phyloP scores from a whole-genome alignment of 2,113 vertebrate genomes.

The Propithecus coquereli region DNA sequence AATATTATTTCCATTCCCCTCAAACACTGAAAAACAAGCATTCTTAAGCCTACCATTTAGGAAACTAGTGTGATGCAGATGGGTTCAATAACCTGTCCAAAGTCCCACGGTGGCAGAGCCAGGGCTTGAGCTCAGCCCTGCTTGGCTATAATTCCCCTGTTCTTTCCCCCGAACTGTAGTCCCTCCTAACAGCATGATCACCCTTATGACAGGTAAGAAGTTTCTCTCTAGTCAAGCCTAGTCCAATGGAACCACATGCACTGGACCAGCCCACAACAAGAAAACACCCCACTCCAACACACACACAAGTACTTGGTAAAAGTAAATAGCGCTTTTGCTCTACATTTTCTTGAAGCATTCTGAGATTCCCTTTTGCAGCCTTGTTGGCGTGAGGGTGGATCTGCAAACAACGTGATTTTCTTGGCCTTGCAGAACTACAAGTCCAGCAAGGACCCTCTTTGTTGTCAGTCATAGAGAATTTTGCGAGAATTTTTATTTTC shows the following conservation, averaged over 20 bases:
- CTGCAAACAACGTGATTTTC: constrained; percentile 3
- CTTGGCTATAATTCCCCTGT: not conserved
- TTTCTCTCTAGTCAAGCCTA: not conserved
- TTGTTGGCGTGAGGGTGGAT: not conserved
- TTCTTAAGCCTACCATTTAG: not conserved
- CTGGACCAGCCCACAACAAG: not conserved
- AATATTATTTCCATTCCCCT: not conserved
- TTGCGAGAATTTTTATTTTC: not conserved
- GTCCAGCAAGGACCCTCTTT: not conserved
- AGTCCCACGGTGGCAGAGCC: not conserved
- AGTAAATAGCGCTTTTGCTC: not conserved
- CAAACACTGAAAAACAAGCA: not conserved
- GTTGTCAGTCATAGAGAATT: not conserved
- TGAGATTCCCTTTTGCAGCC: not conserved
- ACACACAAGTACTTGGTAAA: not conserved
- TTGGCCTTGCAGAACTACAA: not conserved
- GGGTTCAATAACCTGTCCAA: not conserved
- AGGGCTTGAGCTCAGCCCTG: not conserved
- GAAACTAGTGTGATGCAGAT: not conserved
- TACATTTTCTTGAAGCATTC: not conserved
- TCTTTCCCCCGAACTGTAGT: not conserved
- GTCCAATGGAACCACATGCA: not conserved
- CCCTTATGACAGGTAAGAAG: not conserved
- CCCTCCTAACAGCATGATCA: not conserved
- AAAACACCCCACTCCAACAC: not conserved